Percentiles rank a stretch among this genome's conserved stretches.
Evolutionary conservation across 2,888 invertebrate genomes (phyloP).

Genomic region (Caradrina clavipalpis): DNA sequence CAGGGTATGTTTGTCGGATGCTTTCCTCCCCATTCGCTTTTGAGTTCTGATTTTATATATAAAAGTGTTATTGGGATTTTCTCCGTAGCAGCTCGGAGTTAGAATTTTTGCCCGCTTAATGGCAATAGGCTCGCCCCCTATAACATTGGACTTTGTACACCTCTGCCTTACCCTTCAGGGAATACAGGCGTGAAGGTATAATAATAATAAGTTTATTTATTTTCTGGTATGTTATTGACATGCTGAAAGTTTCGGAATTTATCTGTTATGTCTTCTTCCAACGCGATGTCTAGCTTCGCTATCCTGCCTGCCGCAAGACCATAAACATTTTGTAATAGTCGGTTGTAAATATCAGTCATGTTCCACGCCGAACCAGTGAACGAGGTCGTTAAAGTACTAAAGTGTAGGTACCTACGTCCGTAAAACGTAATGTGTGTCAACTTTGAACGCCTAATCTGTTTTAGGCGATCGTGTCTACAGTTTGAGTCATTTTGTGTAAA

Average conservation of each 20-base stretch:
- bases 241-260: too few species aligned
- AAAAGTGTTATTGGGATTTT: too few species aligned
- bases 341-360: conserved; percentile 50
- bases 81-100: too few species aligned
- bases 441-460: conserved; percentile 52
- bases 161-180: too few species aligned
- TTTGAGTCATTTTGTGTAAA: conserved; percentile 50
- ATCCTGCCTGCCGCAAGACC: not conserved
- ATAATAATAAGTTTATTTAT: too few species aligned
- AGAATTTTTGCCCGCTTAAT: too few species aligned
- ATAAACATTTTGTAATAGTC: conserved; percentile 46
- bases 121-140: too few species aligned
- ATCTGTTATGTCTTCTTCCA: not conserved
- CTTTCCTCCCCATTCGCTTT: not conserved
- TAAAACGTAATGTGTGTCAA: conserved; percentile 50
- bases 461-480: conserved; percentile 52
- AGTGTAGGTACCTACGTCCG: conserved; percentile 16
- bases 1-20: not conserved
- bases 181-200: too few species aligned
- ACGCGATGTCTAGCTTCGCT: not conserved
- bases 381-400: conserved; percentile 53
- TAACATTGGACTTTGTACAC: too few species aligned
- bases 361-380: conserved; percentile 29
- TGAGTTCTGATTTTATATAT: not conserved
- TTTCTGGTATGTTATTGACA: too few species aligned